Evolutionary conservation across 2,888 invertebrate genomes (phyloP).

Genomic region (Psylliodes chrysocephalus): DNA sequence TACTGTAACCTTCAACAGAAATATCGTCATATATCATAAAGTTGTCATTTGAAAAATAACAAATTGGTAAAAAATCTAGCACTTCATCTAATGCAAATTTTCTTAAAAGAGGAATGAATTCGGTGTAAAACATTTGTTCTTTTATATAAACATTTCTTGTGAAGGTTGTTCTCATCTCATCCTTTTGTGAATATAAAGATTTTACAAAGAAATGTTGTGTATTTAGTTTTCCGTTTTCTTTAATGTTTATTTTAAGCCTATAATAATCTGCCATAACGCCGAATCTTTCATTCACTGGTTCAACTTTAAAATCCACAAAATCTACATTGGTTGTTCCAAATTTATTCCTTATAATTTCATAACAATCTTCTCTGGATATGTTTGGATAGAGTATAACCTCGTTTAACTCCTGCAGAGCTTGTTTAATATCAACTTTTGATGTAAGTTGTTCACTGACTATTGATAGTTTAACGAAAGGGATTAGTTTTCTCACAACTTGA

Average conservation of each 20-base stretch:
- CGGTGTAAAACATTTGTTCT: conserved; percentile 60
- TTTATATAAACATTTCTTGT: conserved; percentile 45
- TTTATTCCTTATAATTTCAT: no score
- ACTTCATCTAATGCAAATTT: conserved; percentile 47
- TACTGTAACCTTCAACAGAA: conserved; percentile 34
- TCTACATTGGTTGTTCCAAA: neutral
- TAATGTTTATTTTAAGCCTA: neutral
- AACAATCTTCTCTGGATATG: no score
- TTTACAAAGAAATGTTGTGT: neutral
- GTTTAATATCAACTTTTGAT: neutral
- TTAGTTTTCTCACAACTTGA: neutral
- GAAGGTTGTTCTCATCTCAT: conserved; percentile 40
- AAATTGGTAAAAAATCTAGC: conserved; percentile 54
- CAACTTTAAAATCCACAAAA: no score
- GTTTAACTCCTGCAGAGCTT: neutral
- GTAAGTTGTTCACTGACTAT: no score
- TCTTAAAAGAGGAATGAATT: conserved; percentile 58
- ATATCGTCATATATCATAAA: conserved; percentile 62
- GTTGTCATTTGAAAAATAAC: conserved; percentile 56
- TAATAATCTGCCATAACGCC: neutral
- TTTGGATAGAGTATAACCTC: neutral
- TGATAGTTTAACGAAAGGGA: neutral
- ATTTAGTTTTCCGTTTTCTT: neutral
- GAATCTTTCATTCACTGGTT: neutral
- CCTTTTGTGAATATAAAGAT: neutral